Base-by-base conservation (phyloP, 1,140 invertebrate species). In the Drosophila neocordata region DNA sequence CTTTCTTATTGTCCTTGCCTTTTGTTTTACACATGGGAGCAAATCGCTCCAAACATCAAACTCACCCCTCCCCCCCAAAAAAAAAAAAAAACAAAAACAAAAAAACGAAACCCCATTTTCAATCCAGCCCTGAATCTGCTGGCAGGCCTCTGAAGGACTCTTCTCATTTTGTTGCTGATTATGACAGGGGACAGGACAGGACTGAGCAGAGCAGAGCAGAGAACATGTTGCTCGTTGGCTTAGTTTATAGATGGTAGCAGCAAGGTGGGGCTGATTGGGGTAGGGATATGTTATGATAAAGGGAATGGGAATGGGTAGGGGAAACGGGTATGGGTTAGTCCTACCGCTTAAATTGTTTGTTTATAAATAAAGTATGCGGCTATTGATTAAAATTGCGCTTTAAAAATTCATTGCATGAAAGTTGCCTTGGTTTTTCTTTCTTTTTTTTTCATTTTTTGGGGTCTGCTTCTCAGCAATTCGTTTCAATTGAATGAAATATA, bases 331-430 rank as follows among this genome's bases (percentile, higher is more conserved):
- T 24, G 65, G 8, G 22, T 41, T 58, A 8, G 22, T 20, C n/a
- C 27, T 13, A 22, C 34, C 61, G 60, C 77, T 80, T 77, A 74
- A 85, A 81, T 85, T 80, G 81, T 85, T 85, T 85, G 81, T 75
- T 87, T 87, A 87, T 87, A 87, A 87, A 87, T 81, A 81, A 81
- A 80, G 74, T 68, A 78, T 69, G 69, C 62, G 62, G 71, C 74
- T 87, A 87, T 87, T 87, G 82, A 87, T 87, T 87, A 87, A 81
- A 87, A 87, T 87, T 64, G 71, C 67, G 74, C 82, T 87, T 85
- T 87, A 87, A 87, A 85, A 87, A 85, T 87, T 78, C 82, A 87
- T 78, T 87, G 69, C 66, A 71, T 62, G 53, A 68, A 62, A 38
- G 63, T 58, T 56, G 52, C 52, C 52, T 65, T 65, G 53, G 24